These are phyloP conservation scores for Mimachlamys varia DNA, from an alignment of 2,888 invertebrate species.

Conservation along the genomic window DNA sequence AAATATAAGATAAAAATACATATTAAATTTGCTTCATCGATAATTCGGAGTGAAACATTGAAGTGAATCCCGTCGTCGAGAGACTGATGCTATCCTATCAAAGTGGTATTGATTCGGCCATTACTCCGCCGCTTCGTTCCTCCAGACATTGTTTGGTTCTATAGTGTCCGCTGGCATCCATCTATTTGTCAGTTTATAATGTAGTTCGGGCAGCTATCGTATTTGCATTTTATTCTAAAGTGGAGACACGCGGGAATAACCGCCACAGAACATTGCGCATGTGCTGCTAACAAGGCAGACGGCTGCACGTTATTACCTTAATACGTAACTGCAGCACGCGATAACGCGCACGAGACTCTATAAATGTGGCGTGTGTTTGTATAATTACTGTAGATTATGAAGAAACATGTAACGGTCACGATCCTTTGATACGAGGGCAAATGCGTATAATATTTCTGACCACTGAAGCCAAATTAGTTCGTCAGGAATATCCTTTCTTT, in stretches of 20 bases:
- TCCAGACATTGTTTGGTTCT: background rate
- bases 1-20: background rate
- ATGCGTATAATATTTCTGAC: background rate
- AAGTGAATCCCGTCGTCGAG: background rate
- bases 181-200: background rate
- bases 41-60: background rate
- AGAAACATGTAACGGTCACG: background rate
- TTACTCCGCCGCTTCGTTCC: background rate
- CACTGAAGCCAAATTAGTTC: background rate
- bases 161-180: background rate
- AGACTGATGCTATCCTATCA: background rate
- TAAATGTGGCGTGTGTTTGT: background rate
- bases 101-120: constrained; percentile 1
- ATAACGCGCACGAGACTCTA: background rate
- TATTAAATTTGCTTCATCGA: constrained; percentile 1
- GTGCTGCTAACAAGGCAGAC: background rate
- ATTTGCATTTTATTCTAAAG: constrained; percentile 22
- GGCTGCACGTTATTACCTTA: constrained; percentile 6
- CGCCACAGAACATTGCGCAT: background rate
- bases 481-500: background rate
- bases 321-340: background rate
- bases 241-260: background rate
- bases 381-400: background rate
- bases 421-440: background rate
- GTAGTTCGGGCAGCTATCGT: background rate